Base-by-base conservation (phyloP, 2,113 vertebrate genomes). In the Mesocricetus auratus region DNA sequence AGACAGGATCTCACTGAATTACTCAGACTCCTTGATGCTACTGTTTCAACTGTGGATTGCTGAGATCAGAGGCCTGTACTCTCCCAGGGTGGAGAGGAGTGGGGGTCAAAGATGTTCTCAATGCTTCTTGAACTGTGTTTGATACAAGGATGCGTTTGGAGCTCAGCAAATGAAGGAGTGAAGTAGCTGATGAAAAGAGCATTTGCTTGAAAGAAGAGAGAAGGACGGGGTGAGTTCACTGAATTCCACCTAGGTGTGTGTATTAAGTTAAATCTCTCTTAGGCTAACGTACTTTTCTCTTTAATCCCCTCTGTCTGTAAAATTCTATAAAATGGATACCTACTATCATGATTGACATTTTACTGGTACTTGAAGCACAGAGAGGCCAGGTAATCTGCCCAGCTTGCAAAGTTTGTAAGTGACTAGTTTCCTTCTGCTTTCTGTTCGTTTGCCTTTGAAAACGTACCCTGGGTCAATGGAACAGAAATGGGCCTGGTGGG, bases 141-240 rank as follows among this genome's bases (percentile, higher is more conserved):
- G 39, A 78, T 82, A 91, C 66, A n/a, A 60, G 22, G 15, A 39
- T 36, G 11, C n/a, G 15, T 68, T 53, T 82, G 85, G 36, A 56
- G 36, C 39, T 68, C 22, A 78, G 26, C 74, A 90, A 31, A 74
- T 9, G 11, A 36, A 83, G 89, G 53, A 71, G 16, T 29, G 56
- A 93, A 2, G 31, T 56, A n/a, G 45, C 81, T 83, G 71, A 69
- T 89, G 42, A 87, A 95, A 95, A 95, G 78, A 33, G 31, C 8
- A 86, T 90, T 91, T 96, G 5, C 66, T 95, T n/a, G 33, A 92
- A 91, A 86, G 66, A 78, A 86, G 94, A 26, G 64, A 16, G 13
- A 36, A 11, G 81, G 74, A 81, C 64, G 50, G 31, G 26, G 86
- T 53, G 92, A 86, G 88, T 13, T 69, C 1, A 64, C 1, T 45